Conservation (phyloP, 2,797 vertebrate genomes). For the Echeneis naucrates region DNA sequence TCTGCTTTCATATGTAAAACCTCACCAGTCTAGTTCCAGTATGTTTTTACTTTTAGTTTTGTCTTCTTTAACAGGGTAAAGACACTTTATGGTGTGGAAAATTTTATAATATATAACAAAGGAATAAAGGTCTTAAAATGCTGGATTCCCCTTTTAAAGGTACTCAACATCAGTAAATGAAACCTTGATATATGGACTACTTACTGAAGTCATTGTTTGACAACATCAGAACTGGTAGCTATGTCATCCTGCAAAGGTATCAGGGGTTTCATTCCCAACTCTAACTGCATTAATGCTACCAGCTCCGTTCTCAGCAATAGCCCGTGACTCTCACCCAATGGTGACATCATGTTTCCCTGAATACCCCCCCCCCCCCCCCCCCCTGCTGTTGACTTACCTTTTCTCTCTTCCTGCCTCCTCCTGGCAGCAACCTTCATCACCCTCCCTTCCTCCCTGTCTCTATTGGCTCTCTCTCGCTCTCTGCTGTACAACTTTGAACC, state of each 20-base stretch:
- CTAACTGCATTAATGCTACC: conserved; percentile 51
- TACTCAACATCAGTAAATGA: neutral
- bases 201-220: neutral
- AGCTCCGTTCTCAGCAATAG: conserved; percentile 39
- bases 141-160: neutral
- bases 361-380: neutral
- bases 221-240: conserved; percentile 6
- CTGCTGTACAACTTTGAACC: conserved; percentile 65
- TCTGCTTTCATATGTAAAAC: neutral
- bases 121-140: neutral
- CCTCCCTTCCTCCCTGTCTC: conserved; percentile 11
- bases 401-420: conserved; percentile 7
- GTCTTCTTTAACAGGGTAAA: neutral
- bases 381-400: conserved; percentile 39
- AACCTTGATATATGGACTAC: neutral
- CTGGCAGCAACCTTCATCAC: conserved; percentile 13
- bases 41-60: neutral
- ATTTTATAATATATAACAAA: neutral
- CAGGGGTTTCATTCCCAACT: conserved; percentile 69
- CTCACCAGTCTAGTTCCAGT: neutral
- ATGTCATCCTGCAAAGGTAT: conserved; percentile 69
- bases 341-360: conserved; percentile 25
- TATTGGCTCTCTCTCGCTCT: conserved; percentile 24
- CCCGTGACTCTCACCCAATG: conserved; percentile 11
- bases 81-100: neutral